Base-by-base conservation (phyloP, 2,888 invertebrate species). In the Parascotia fuliginaria region DNA sequence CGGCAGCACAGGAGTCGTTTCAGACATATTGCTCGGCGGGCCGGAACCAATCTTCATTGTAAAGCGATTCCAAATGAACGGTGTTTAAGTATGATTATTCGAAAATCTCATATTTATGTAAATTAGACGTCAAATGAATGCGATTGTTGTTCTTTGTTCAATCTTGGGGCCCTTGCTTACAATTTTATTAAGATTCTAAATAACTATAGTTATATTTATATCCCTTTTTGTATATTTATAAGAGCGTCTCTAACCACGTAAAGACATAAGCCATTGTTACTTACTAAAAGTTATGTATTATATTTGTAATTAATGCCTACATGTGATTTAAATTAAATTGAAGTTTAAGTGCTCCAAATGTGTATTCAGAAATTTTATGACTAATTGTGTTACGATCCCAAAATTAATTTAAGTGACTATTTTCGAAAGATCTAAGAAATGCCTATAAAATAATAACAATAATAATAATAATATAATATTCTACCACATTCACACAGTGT, bases 101-200 rank as follows among this genome's bases (percentile, higher is more conserved):
- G 78, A 79, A 85, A 83, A 86, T 87, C 86, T 85, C 85, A 85
- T 87, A 87, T 83, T 87, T 83, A 90, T 90, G 87, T 83, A 88
- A 89, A 89, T 89, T 79, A 76, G 74, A 75, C 74, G 75, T 71
- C 77, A 73, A 79, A 82, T 80, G 78, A 83, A 81, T 73, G 71
- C 76, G 69, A 78, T 86, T 86, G 85, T 85, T 83, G 69, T 73
- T 77, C 79, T 83, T 80, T 82, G 77, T 79, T 72, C 56, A 54
- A 39, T 72, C 61, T 63, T 54, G 53, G 43, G 22, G 40, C 19
- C 53, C 32, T 60, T 54, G 55, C 59, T 70, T 57, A 56, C 49
- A 53, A 55, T 52, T 49, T 46, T 47, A 55, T 54, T 59, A 55
- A 55, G 37, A 29, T 53, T 44, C n/a, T 45, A 29, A 42, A 41